Base-by-base conservation (phyloP, 2,888 invertebrate species). In the Germaria angustata region DNA sequence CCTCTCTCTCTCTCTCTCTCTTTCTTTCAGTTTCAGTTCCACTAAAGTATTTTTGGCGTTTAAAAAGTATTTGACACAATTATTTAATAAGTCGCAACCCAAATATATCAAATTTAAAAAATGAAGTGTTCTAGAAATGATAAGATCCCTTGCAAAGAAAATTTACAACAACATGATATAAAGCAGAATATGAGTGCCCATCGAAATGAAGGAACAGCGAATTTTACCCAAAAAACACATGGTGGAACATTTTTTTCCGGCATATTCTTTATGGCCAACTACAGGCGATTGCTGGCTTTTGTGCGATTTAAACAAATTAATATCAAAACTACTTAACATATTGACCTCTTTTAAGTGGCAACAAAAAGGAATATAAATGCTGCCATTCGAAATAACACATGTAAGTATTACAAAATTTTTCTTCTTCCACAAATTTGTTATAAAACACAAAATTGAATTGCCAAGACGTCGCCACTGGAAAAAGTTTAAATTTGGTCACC, bases 291-390 rank as follows among this genome's bases (percentile, higher is more conserved):
- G 4, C 24, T 36, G 9, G 39, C 2, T 20, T 20, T 8, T 55
- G n/a, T 15, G 22, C 15, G 55, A 34, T 61, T 69, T 44, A 44
- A 2, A 34, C 24, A 72, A 61, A 44, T 63, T 69, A 17, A 55
- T 28, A 39, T 11, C 20, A 46, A 75, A 51, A 59, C 49, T 59
- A 61, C 66, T 81, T 81, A 77, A 81, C 77, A 72, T 72, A 72
- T 66, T 81, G 81, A 81, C 76, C 81, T 72, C 72, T 55, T 81
- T 80, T 63, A 34, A 77, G 61, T 49, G 41, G 66, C 61, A 46
- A 44, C 13, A 13, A 53, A 44, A 34, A 49, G 17, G 11, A 49
- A 34, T n/a, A 36, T 11, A 61, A 49, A 28, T 46, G 9, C 11
- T 39, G 51, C 15, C 36, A n/a, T 15, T 5, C 44, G 6, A 44